Evolutionary conservation across 2,888 invertebrate genomes (phyloP).

Genomic region (Phyllotreta striolata): DNA sequence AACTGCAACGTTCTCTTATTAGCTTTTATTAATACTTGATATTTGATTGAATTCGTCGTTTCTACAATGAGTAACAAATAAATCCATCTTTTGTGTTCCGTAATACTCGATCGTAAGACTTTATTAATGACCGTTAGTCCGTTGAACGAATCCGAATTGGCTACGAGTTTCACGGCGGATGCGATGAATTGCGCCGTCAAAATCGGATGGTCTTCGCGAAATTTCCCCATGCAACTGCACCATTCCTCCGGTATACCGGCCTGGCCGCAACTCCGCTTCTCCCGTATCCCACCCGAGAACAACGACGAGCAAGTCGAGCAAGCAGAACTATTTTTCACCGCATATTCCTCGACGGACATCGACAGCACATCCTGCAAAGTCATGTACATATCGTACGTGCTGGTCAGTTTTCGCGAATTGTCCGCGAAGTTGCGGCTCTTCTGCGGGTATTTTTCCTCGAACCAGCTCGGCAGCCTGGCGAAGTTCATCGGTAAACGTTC

Average conservation of each 20-base stretch:
- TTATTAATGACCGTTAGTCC: constrained; percentile 1
- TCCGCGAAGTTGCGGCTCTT: constrained; percentile 66
- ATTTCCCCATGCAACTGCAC: constrained; percentile 40
- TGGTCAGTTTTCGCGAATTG: constrained; percentile 74
- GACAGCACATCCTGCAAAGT: constrained; percentile 73
- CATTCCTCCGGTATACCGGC: constrained; percentile 58
- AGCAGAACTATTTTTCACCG: constrained; percentile 59
- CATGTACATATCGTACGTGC: constrained; percentile 80
- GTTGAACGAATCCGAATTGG: constrained; percentile 8
- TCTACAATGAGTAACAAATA: constrained; percentile 34
- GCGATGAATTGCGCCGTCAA: constrained; percentile 17
- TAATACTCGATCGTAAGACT: constrained; percentile 32
- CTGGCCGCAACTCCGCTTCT: constrained; percentile 72
- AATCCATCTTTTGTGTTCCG: constrained; percentile 7
- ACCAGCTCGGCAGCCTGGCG: constrained; percentile 71
- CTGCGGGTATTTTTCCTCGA: constrained; percentile 65
- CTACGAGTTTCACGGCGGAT: constrained; percentile 22
- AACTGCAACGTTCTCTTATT: constrained; percentile 21
- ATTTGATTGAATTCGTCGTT: constrained; percentile 13
- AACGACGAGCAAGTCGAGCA: constrained; percentile 74
- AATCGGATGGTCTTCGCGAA: constrained; percentile 21
- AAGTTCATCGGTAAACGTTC: constrained; percentile 79
- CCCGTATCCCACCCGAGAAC: constrained; percentile 63
- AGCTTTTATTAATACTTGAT: constrained; percentile 31
- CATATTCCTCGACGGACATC: constrained; percentile 60